Evolutionary conservation across 2,888 invertebrate species (phyloP), one percentile per base, ranked within the genome.

Genomic region (Calameuta idolon): DNA sequence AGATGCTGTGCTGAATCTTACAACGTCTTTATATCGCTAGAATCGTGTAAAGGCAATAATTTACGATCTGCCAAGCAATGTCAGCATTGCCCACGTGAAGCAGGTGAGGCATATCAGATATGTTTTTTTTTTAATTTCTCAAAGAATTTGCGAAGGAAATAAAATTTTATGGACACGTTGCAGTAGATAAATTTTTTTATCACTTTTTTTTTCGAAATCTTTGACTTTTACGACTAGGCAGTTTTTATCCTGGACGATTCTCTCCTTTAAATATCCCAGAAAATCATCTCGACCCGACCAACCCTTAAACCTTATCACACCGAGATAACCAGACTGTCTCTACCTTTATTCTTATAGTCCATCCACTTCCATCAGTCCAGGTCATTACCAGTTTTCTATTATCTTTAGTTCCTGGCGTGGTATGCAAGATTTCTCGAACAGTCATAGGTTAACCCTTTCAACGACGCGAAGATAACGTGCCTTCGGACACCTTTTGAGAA

Each of bases 371-470:
- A 71, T 71, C 34, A 34, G 34, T 31, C 30, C 31, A 34, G 31
- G 71, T 74, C 74, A 74, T 74, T 74, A 74, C 74, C 34, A 35
- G 74, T 30, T 15, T 35, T 76, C 81, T 75, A 85, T 87, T 88
- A 88, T 88, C 88, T 87, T 87, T 86, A 86, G 85, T 81, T 82
- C 84, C 79, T 80, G 81, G 79, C 75, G 83, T 77, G 86, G 86
- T 86, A 87, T 86, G 88, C 82, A 81, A 81, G 79, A 33, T 69
- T 79, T 80, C 79, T 76, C 79, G 75, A 75, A 77, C 76, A 75
- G 76, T 76, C 84, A 75, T 78, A 80, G 83, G 82, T 83, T 80
- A 84, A 86, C 88, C 89, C 89, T 89, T 88, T 89, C 87, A 89
- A 83, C 85, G 85, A 82, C 83, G 82, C 81, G 80, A 34, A 87